phyloP scores from a whole-genome alignment of 2,113 vertebrate species.

The Callochromis pleurospilus region DNA sequence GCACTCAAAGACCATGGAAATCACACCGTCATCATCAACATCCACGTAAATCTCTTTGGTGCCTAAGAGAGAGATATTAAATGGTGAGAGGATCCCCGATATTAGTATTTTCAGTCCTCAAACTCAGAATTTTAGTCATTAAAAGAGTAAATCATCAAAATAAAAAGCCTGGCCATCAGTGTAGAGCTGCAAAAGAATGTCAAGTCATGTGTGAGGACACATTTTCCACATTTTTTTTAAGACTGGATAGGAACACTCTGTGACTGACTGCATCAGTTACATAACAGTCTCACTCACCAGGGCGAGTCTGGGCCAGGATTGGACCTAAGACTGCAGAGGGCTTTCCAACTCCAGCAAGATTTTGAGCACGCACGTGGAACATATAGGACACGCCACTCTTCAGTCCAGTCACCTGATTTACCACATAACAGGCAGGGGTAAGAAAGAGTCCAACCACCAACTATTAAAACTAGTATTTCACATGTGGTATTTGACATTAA shows the following conservation, averaged over 20 bases:
- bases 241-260: not conserved
- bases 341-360: slow-evolving; percentile 89
- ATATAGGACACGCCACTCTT: slow-evolving; percentile 79
- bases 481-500: not conserved
- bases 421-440: not conserved
- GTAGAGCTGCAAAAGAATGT: not conserved
- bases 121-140: not conserved
- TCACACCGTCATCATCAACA: slow-evolving; percentile 93
- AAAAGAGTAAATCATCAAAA: not conserved
- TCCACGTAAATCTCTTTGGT: slow-evolving; percentile 87
- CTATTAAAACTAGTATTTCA: not conserved
- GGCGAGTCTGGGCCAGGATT: slow-evolving; percentile 82
- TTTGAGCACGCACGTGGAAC: slow-evolving; percentile 85
- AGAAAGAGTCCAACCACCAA: not conserved
- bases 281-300: slow-evolving; percentile 74
- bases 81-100: not conserved
- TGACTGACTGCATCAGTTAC: not conserved
- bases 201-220: not conserved
- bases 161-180: not conserved
- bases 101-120: not conserved
- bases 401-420: slow-evolving; percentile 77
- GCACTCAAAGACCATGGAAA: slow-evolving; percentile 94
- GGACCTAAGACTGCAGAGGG: slow-evolving; percentile 79
- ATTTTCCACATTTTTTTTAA: not conserved
- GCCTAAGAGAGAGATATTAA: slow-evolving; percentile 62